Evolutionary conservation across 2,113 vertebrate species (phyloP).

Genomic region (Hyperopisus bebe): DNA sequence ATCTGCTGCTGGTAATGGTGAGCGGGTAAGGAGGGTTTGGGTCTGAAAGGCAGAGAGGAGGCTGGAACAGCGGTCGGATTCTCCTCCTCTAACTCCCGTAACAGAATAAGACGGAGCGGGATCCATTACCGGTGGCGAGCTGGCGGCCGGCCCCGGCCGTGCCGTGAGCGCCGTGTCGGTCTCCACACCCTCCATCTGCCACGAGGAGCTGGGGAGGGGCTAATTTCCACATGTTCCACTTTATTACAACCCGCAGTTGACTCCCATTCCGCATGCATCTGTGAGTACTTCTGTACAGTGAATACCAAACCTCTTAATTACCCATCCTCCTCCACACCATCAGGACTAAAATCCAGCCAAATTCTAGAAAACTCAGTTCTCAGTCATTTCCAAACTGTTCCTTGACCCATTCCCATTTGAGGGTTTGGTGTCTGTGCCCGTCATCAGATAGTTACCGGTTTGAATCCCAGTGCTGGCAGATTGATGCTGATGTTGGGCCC

Average conservation of each 20-base stretch:
- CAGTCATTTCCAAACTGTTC: neutral
- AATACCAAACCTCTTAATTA: neutral
- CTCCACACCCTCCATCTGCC: conserved; percentile 69
- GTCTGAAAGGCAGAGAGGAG: conserved; percentile 35
- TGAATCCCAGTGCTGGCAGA: neutral
- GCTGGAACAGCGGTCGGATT: conserved; percentile 45
- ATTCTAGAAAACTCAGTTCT: neutral
- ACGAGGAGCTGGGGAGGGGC: conserved; percentile 43
- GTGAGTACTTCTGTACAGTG: neutral
- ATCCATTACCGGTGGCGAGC: conserved; percentile 72
- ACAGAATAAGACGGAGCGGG: conserved; percentile 71
- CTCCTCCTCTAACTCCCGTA: conserved; percentile 64
- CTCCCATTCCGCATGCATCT: neutral
- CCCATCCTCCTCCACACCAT: neutral
- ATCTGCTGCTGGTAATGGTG: neutral
- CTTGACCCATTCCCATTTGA: neutral
- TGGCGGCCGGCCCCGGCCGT: conserved; percentile 78
- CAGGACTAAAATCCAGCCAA: neutral
- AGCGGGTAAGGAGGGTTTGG: conserved; percentile 10
- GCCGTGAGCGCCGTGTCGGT: conserved; percentile 64
- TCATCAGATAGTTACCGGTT: neutral
- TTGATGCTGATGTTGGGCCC: neutral
- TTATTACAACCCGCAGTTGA: neutral
- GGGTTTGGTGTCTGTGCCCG: neutral
- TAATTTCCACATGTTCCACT: neutral